These are phyloP conservation scores for Tholera decimalis DNA, from an alignment of 2,888 invertebrate species.

Conservation along the genomic window DNA sequence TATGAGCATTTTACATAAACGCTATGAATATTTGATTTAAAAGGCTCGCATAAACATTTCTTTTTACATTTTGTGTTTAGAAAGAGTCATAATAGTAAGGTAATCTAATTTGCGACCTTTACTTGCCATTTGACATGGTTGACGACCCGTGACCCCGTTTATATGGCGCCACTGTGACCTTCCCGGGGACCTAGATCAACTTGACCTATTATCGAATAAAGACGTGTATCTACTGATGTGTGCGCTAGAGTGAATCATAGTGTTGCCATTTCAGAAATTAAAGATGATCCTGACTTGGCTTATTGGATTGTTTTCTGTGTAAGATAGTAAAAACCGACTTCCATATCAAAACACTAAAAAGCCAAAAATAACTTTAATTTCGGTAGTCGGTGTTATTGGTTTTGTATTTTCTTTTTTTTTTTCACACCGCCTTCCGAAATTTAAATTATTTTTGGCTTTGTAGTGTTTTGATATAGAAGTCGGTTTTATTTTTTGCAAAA, in stretches of 20 bases:
- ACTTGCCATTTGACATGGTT: conserved; percentile 63
- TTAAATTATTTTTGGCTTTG: too few relatives aligned
- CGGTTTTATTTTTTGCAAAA: too few relatives aligned
- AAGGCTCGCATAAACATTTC: conserved; percentile 31
- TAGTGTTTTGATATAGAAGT: too few relatives aligned
- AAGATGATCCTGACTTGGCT: conserved; percentile 5
- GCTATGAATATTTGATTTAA: conserved; percentile 37
- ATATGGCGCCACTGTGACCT: conserved; percentile 71
- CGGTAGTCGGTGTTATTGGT: too few relatives aligned
- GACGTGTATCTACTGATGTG: conserved; percentile 22
- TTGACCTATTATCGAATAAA: conserved; percentile 64
- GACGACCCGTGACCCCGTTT: conserved; percentile 62
- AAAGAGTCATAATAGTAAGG: conserved; percentile 28
- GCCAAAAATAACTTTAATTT: too few relatives aligned
- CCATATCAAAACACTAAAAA: too few relatives aligned
- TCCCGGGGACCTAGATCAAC: conserved; percentile 57
- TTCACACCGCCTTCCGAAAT: too few relatives aligned
- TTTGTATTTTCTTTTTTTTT: too few relatives aligned
- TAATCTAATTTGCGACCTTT: conserved; percentile 64
- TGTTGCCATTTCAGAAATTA: conserved; percentile 36
- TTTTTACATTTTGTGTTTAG: conserved; percentile 34
- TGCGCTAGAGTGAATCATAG: conserved; percentile 20
- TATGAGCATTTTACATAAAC: conserved; percentile 27
- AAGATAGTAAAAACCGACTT: not conserved
- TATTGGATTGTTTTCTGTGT: conserved; percentile 6